Evolutionary conservation across 2,888 invertebrate genomes (phyloP).

Genomic region (Nephrotoma guestfalica): DNA sequence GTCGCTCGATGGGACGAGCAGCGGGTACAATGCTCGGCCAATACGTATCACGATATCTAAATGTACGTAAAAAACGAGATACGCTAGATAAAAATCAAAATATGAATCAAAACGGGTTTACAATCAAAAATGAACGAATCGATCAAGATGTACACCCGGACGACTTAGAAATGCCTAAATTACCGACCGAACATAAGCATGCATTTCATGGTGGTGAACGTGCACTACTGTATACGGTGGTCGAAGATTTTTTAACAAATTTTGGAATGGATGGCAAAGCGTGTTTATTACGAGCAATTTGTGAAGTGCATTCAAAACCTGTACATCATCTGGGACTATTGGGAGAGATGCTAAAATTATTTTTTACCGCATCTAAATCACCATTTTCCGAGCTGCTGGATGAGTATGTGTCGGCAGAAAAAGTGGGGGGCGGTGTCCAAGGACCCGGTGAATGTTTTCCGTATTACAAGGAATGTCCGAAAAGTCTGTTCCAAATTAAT

Average conservation of each 20-base stretch:
- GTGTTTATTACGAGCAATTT: constrained; percentile 67
- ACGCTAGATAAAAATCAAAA: constrained; percentile 28
- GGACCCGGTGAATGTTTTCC: constrained; percentile 69
- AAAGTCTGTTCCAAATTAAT: constrained; percentile 50
- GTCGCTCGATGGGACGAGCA: constrained; percentile 58
- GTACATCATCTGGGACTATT: constrained; percentile 62
- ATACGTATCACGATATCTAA: constrained; percentile 57
- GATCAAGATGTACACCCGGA: constrained; percentile 29
- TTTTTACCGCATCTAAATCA: constrained; percentile 70
- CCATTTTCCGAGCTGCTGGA: constrained; percentile 56
- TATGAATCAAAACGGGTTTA: constrained; percentile 22
- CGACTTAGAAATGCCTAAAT: constrained; percentile 30
- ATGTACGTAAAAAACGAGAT: constrained; percentile 39
- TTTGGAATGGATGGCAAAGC: constrained; percentile 73
- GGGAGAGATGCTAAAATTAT: constrained; percentile 68
- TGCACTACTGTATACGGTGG: constrained; percentile 59
- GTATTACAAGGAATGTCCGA: constrained; percentile 67
- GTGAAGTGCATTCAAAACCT: constrained; percentile 71
- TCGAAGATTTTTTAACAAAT: constrained; percentile 65
- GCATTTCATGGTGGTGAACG: constrained; percentile 72
- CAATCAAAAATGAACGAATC: constrained; percentile 22
- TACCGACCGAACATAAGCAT: constrained; percentile 33
- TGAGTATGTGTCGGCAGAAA: constrained; percentile 71
- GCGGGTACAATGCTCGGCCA: constrained; percentile 50
- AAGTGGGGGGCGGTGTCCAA: constrained; percentile 48